A percentile compares a stretch with the other conserved stretches of the same genome.
These are phyloP conservation scores for Eristalinus aeneus DNA, from an alignment of 2,888 invertebrate genomes.

Conservation along the genomic window DNA sequence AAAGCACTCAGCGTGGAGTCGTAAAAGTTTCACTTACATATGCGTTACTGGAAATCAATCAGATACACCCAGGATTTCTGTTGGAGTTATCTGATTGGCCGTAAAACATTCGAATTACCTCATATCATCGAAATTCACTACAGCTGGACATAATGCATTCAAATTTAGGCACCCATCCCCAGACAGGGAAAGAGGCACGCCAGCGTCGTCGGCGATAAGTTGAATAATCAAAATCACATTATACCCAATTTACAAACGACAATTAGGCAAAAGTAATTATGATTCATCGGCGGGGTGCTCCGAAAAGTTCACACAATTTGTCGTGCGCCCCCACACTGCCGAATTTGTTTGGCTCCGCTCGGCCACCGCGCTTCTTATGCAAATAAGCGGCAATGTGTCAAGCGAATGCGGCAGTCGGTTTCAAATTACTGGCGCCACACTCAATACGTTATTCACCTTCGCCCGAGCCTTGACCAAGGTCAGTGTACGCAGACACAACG, in stretches of 20 bases:
- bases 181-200: neutral
- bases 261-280: conserved; percentile 23
- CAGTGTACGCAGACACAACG: conserved; percentile 5
- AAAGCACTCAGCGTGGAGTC: neutral
- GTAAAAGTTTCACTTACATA: neutral
- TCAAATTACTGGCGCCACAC: neutral
- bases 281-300: neutral
- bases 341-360: neutral
- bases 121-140: neutral
- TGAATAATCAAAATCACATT: conserved; percentile 23
- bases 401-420: neutral
- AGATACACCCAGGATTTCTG: neutral
- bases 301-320: neutral
- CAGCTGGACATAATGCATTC: neutral
- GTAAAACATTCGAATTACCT: neutral
- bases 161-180: neutral
- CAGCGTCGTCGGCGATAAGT: neutral
- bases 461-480: conserved; percentile 49
- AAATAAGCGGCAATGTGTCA: neutral
- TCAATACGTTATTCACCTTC: conserved; percentile 20
- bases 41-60: neutral
- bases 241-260: conserved; percentile 11
- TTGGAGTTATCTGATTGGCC: neutral
- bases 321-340: neutral
- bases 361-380: neutral